Base-by-base conservation (phyloP, 2,797 vertebrate species). In the Macropodus opercularis region DNA sequence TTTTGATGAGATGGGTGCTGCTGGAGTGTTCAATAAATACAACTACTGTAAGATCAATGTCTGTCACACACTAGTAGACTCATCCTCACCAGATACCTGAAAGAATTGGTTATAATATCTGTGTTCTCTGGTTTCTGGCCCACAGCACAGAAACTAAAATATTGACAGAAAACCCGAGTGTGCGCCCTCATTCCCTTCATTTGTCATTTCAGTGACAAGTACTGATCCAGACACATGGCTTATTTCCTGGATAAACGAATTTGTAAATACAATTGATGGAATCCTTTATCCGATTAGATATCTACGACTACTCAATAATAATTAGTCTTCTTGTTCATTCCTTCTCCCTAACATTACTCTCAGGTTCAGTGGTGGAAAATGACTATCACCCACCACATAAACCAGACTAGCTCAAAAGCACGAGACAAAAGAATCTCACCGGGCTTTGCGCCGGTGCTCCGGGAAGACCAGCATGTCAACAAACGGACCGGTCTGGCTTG, bases 401-500 rank as follows among this genome's bases (percentile, higher is more conserved):
- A 29, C 39, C 48, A 62, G 57, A 64, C 52, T 41, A 52, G 44
- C 19, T 70, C 14, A 53, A 49, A 66, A 40, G 29, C 19, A 49
- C 24, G 7, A 43, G 7, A 13, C 12, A 43, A 35, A 48, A 18
- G 60, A 44, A 47, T 43, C 32, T 32, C 39, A 26, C 14, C 65
- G 12, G 29, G 53, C 57, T 71, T 50, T 62, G 61, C 66, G 49
- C 61, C 67, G 52, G 39, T 48, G 69, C 64, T 52, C 50, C 35
- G 29, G 34, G 40, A 67, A 39, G 47, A 69, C 35, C 26, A 39
- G 14, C 44, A 41, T 61, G 47, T 77, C 54, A 63, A 42, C 47
- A 70, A 66, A 59, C 13, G 17, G 15, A 46, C 17, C 46, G 51
- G 17, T 74, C 43, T 63, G 17, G 22, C 46, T 57, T 11, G 53